Base-by-base conservation (phyloP, 2,888 invertebrate genomes). In the Amaurobius ferox region DNA sequence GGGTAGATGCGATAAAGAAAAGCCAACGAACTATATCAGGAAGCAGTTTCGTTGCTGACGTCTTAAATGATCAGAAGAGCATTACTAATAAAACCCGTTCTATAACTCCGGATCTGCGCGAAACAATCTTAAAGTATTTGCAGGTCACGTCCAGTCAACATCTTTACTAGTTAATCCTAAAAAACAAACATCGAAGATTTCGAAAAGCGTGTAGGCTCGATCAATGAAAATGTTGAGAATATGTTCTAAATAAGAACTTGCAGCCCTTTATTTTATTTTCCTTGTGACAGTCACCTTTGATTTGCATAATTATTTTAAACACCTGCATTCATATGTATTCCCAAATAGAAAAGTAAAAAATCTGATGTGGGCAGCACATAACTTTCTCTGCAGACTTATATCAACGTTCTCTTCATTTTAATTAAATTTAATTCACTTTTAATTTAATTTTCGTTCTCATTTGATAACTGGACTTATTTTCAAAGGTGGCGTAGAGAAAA, bases 91-190 rank as follows among this genome's bases (percentile, higher is more conserved):
- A 19, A 30, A 30, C 29, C 19, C 28, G 28, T 70, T 48, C 26
- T 28, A 11, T 19, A n/a, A 5, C 39, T 30, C 16, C 23, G 16
- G 48, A 32, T 71, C 30, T 48, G 23, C 40, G 40, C 39, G 6
- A 39, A 28, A 40, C 6, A 68, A 30, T 28, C 29, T 7, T 13
- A 64, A 48, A 44, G 26, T 35, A 26, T 23, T 67, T 72, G 62
- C 61, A 30, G 64, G 55, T 79, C 79, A 67, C 79, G 79, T 79
- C 55, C 61, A 3, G 6, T 32, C 9, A 26, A 23, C 23, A 55
- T 55, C 16, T 23, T 32, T 32, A 23, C 19, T 32, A 35, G 16
- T 32, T 32, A 66, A 66, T 66, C 32, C 19, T 66, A 19, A 66
- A 66, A 35, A 19, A 66, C 35, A 35, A 66, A 64, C 64, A 64